These are phyloP conservation scores for Pogonocherus hispidulus DNA, from an alignment of 2,888 invertebrate genomes.

Conservation along the genomic window DNA sequence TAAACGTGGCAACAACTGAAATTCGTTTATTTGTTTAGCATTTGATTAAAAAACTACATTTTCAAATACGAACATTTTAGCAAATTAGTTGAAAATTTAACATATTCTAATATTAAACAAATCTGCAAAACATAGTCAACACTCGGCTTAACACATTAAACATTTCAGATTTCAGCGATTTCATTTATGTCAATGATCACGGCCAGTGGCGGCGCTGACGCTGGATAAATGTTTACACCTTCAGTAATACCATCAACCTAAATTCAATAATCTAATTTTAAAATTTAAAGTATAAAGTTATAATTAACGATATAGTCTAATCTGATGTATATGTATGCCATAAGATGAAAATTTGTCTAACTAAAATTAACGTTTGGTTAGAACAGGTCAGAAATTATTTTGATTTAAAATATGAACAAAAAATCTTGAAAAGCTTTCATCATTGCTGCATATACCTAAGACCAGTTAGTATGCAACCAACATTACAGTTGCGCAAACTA, in stretches of 20 bases:
- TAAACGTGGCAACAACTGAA: neutral
- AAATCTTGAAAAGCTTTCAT: too few species aligned
- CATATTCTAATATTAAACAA: slow-evolving; percentile 2
- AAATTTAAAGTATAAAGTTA: neutral
- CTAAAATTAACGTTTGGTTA: too few species aligned
- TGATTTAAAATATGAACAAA: too few species aligned
- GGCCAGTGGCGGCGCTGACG: slow-evolving; percentile 3
- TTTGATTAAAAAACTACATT: slow-evolving; percentile 12
- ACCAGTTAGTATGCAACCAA: too few species aligned
- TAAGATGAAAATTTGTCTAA: too few species aligned
- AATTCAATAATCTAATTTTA: neutral
- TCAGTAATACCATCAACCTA: neutral
- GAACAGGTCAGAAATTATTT: too few species aligned
- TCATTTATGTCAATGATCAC: slow-evolving; percentile 28
- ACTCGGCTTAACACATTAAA: slow-evolving; percentile 27
- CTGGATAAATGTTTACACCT: neutral
- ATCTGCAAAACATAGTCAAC: slow-evolving; percentile 27
- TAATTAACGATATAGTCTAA: too few species aligned
- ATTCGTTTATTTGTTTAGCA: neutral
- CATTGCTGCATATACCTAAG: too few species aligned
- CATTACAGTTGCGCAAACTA: too few species aligned
- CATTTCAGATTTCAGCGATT: slow-evolving; percentile 24
- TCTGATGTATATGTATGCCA: too few species aligned
- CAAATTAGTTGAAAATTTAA: neutral
- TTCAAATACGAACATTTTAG: neutral